A percentile compares a stretch with the other conserved stretches of the same genome.
phyloP scores from a whole-genome alignment of 2,888 invertebrate genomes.

The Eugnorisma glareosa region DNA sequence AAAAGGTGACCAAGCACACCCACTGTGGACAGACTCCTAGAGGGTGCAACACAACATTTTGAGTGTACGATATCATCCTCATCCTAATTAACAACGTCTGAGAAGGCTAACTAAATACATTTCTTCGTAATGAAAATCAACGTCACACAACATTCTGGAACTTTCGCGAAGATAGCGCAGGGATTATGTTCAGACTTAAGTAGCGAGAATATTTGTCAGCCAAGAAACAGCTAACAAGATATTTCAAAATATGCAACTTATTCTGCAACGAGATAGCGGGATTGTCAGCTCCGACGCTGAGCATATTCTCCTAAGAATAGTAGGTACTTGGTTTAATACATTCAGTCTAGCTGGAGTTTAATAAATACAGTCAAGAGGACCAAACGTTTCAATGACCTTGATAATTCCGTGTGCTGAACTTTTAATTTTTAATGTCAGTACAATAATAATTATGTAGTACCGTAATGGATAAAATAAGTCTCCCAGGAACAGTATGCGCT shows the following conservation, averaged over 20 bases:
- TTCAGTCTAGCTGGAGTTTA: not conserved
- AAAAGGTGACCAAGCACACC: not conserved
- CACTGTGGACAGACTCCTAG: not conserved
- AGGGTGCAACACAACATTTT: constrained; percentile 6
- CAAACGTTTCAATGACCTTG: not conserved
- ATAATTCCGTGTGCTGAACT: not conserved
- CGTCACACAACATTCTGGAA: constrained; percentile 13
- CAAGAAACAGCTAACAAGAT: constrained; percentile 36
- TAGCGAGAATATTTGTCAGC: constrained; percentile 34
- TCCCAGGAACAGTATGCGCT: not conserved
- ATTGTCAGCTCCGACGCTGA: constrained; percentile 10
- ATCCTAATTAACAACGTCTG: constrained; percentile 33
- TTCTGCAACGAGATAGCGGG: constrained; percentile 31
- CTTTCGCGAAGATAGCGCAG: constrained; percentile 11
- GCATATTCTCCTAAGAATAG: constrained; percentile 17
- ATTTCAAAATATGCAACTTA: constrained; percentile 37
- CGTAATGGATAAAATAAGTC: not conserved
- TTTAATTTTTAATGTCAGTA: not conserved
- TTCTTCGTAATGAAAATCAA: constrained; percentile 33
- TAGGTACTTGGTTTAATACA: constrained; percentile 8
- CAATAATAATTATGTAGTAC: not conserved
- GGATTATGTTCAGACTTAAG: constrained; percentile 40
- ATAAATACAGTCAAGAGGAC: constrained; percentile 2
- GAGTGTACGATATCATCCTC: not conserved
- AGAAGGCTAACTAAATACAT: constrained; percentile 21